These are phyloP conservation scores for Phaedon cochleariae DNA, from an alignment of 2,888 invertebrate genomes.

Conservation along the genomic window DNA sequence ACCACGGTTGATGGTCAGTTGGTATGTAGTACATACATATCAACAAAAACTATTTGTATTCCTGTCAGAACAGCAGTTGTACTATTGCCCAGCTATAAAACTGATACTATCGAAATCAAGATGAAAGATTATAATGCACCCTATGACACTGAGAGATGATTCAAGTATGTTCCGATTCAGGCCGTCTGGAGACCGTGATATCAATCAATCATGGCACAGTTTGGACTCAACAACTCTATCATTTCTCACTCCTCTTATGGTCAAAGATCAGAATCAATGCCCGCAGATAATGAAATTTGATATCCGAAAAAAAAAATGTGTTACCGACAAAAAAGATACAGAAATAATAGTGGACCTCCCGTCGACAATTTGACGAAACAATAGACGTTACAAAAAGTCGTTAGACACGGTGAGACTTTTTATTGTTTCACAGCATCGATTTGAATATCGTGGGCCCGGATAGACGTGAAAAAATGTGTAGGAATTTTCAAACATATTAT, in stretches of 20 bases:
- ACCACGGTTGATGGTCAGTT: no score
- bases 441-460: neutral
- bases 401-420: neutral
- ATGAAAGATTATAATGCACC: no score
- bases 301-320: slow-evolving; percentile 1
- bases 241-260: neutral
- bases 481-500: neutral
- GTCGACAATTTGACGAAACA: neutral
- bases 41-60: no score
- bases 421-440: neutral
- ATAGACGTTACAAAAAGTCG: neutral
- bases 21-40: no score
- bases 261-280: neutral
- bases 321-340: neutral
- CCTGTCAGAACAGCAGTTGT: no score
- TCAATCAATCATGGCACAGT: neutral
- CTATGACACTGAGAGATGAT: no score
- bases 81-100: no score
- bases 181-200: neutral
- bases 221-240: neutral
- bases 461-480: neutral
- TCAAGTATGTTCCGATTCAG: neutral
- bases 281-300: slow-evolving; percentile 11
- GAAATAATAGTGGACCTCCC: slow-evolving; percentile 8
- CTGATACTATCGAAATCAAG: no score